Conservation (phyloP, 2,888 invertebrate genomes). For the Metellina segmentata region DNA sequence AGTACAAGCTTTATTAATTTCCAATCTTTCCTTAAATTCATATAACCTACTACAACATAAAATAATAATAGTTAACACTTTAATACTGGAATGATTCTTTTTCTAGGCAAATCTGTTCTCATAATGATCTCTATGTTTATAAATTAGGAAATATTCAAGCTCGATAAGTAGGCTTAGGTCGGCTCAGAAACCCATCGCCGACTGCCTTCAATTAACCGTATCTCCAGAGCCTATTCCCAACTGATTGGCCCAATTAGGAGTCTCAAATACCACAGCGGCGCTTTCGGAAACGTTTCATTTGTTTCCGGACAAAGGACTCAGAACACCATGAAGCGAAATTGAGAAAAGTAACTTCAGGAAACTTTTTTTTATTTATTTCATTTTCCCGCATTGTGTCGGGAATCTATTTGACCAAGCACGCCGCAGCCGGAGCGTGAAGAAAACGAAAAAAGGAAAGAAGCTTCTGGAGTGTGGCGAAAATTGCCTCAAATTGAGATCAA, state of each 20-base stretch:
- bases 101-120: no score
- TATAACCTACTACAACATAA: no score
- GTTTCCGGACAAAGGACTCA: constrained; percentile 29
- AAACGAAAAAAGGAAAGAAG: constrained; percentile 25
- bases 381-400: neutral
- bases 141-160: no score
- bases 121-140: no score
- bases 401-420: constrained; percentile 9
- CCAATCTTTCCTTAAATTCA: no score
- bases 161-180: no score
- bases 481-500: constrained; percentile 61
- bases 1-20: no score
- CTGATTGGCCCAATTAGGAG: neutral
- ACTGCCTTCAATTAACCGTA: neutral
- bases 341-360: constrained; percentile 44
- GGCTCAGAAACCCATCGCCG: no score
- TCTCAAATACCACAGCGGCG: neutral
- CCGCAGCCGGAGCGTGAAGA: constrained; percentile 22
- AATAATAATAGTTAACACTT: no score
- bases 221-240: neutral
- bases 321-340: constrained; percentile 8
- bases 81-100: no score
- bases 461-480: constrained; percentile 66
- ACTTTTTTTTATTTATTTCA: neutral
- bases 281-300: neutral